Percentiles rank a stretch among this genome's conserved stretches.
phyloP scores from a whole-genome alignment of 2,888 invertebrate species.

The Dasysyrphus tricinctus region DNA sequence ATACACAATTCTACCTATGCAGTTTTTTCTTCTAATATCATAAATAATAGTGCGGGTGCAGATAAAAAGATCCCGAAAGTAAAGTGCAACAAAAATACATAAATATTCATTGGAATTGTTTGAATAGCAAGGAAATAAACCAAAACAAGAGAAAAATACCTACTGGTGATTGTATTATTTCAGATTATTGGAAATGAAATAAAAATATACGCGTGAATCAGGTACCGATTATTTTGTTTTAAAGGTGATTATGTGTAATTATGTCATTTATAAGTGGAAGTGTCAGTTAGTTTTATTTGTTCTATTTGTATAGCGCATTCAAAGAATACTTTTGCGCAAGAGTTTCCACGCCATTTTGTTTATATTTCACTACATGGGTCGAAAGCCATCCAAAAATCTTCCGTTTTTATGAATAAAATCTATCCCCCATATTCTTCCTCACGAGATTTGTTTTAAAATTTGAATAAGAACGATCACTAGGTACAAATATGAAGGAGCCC shows the following conservation, averaged over 20 bases:
- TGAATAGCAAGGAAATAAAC: constrained; percentile 26
- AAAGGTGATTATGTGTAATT: neutral
- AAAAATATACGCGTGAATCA: neutral
- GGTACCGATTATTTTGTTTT: neutral
- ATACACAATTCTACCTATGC: neutral
- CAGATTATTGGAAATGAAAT: constrained; percentile 11
- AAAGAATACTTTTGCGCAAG: neutral
- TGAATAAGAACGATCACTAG: no score
- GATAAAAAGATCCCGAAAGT: constrained; percentile 61
- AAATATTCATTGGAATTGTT: constrained; percentile 21
- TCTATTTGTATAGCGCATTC: neutral
- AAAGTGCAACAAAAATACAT: constrained; percentile 41
- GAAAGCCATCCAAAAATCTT: no score
- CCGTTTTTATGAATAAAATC: no score
- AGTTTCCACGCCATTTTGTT: neutral
- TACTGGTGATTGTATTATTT: constrained; percentile 9
- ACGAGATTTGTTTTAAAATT: no score
- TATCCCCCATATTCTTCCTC: no score
- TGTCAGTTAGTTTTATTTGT: neutral
- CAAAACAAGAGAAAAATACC: constrained; percentile 1
- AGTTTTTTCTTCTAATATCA: constrained; percentile 11
- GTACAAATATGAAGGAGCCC: no score
- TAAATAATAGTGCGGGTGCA: constrained; percentile 71
- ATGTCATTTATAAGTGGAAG: neutral
- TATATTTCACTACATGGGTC: no score